Evolutionary conservation across 2,888 invertebrate genomes (phyloP), one percentile per base, ranked within the genome.

Genomic region (Caenorhabditis auriculariae): DNA sequence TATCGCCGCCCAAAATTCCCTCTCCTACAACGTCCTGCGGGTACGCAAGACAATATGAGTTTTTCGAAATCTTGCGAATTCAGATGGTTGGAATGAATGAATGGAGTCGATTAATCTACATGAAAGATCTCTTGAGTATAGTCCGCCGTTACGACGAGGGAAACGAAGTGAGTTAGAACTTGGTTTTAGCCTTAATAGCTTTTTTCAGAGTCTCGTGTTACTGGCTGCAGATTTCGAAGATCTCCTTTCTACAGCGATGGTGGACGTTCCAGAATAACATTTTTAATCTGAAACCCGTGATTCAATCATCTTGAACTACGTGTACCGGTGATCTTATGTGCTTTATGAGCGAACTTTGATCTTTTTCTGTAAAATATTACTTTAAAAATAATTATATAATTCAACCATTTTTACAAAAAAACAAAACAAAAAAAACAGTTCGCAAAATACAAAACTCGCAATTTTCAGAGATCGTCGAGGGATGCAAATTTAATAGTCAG

Each of bases 41-140:
- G 58, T 58, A 38, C 23, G 15, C 17, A 2, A 5, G 38, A 12
- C n/a, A 41, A 42, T 42, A 32, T 27, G 4, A 19, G 26, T 24
- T 41, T 5, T 19, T 41, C 7, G 21, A 6, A 19, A 41, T 41
- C n/a, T 41, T 7, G n/a, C 1, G 23, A 7, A 47, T 51, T 1
- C 43, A 58, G 55, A 56, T 61, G 57, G 54, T 61, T 45, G 57
- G 61, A 53, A 54, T 61, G 4, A 54, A 49, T 4, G 57, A 61
- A 35, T 17, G 54, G n/a, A 50, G 57, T 0, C 54, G 54, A 6
- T 24, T 61, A 28, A 54, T 57, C 23, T 54, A 50, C n/a, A 57
- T 61, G 32, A 53, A 54, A 21, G 61, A 61, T 41, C 50, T 54
- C 21, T 37, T 61, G 24, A 54, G 51, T 19, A 61, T 61, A 7